Evolutionary conservation across 2,888 invertebrate species (phyloP).

Genomic region (Epinotia brunnichana): DNA sequence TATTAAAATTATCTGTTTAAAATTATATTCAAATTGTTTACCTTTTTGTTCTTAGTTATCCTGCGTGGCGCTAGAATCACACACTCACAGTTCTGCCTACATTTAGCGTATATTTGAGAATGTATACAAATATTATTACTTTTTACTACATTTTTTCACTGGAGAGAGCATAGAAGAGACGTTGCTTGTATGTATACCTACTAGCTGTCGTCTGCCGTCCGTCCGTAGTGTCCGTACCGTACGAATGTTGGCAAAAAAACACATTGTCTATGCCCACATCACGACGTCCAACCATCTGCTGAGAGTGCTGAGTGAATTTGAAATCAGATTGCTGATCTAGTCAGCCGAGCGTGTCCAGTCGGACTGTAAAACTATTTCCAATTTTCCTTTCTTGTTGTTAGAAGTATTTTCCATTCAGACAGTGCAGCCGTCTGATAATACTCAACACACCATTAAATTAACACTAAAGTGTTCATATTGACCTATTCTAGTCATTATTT

Average conservation of each 20-base stretch:
- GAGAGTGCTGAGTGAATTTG: conserved; percentile 15
- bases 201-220: conserved; percentile 21
- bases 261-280: conserved; percentile 48
- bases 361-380: conserved; percentile 28
- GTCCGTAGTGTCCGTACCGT: conserved; percentile 15
- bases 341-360: conserved; percentile 22
- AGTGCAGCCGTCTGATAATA: background rate
- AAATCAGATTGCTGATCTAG: conserved; percentile 29
- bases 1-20: conserved; percentile 36
- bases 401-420: background rate
- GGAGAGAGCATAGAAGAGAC: conserved; percentile 31
- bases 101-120: conserved; percentile 57
- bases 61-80: conserved; percentile 49
- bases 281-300: conserved; percentile 26
- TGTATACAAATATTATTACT: conserved; percentile 54
- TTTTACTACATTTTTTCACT: conserved; percentile 56
- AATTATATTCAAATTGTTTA: conserved; percentile 48
- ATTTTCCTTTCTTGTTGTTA: conserved; percentile 24
- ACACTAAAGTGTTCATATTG: no score
- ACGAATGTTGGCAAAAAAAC: conserved; percentile 35
- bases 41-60: conserved; percentile 49
- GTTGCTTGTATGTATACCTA: conserved; percentile 23
- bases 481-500: no score
- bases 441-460: no score
- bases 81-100: conserved; percentile 54